Conservation (phyloP, 2,888 invertebrate species). For the Sesamia inferens region DNA sequence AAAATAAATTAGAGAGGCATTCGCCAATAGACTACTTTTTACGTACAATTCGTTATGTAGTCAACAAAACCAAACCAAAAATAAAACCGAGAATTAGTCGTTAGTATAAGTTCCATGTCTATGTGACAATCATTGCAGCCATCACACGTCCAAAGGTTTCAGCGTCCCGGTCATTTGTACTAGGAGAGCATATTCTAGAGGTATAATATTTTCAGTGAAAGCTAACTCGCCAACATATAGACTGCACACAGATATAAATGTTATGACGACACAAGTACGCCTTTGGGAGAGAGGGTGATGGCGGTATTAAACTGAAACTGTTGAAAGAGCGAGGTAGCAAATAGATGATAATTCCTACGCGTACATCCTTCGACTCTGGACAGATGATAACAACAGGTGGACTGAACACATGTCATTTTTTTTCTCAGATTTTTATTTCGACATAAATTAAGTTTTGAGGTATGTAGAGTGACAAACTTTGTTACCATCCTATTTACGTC, state of each 20-base stretch:
- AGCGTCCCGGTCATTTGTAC: constrained; percentile 3
- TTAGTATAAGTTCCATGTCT: too few relatives aligned
- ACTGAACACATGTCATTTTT: neutral
- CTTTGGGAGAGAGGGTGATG: neutral
- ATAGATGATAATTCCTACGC: neutral
- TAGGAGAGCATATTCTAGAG: neutral
- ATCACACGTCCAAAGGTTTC: neutral
- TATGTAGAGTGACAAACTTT: too few relatives aligned
- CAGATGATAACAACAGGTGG: neutral
- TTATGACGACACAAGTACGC: neutral
- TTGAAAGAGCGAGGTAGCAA: neutral
- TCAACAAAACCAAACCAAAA: too few relatives aligned
- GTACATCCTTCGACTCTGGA: neutral
- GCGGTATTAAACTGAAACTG: neutral
- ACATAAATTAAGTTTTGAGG: too few relatives aligned
- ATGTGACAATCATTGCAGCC: neutral
- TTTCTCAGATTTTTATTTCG: too few relatives aligned
- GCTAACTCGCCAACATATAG: neutral
- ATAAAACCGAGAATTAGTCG: too few relatives aligned
- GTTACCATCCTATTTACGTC: too few relatives aligned
- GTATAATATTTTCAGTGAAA: neutral
- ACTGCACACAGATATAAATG: neutral
- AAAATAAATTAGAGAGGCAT: too few relatives aligned
- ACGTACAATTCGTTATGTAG: too few relatives aligned
- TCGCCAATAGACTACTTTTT: too few relatives aligned